Base-by-base conservation (phyloP, 2,113 vertebrate genomes). In the Eulemur macaco region DNA sequence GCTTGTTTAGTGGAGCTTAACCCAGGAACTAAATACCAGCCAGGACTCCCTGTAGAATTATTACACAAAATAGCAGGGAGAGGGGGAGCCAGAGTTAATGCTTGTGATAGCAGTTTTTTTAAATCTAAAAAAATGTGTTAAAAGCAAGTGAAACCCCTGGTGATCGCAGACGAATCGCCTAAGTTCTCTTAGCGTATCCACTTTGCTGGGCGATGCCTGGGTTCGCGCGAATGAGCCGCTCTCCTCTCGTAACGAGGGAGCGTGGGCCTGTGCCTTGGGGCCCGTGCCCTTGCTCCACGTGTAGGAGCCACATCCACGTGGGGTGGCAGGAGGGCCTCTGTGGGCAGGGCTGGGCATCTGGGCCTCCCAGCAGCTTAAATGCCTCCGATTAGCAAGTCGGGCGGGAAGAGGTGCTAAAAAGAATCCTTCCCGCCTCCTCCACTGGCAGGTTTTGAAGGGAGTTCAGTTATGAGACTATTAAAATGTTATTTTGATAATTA, bases 401-500 rank as follows among this genome's bases (percentile, higher is more conserved):
- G 98, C 81, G 76, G 96, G 98, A 98, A 98, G 98, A 98, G 98
- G 98, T 98, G 97, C 97, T 98, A 98, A 98, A 96, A 98, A 98
- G 98, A 98, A 98, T 97, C 95, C 97, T 98, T 96, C 94, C 92
- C 84, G 86, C 98, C 98, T 98, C 98, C 98, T 99, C 98, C 0
- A 0, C 98, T 98, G 98, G 98, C 95, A 17, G 98, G 98, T 98
- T 99, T 98, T 97, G 98, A 98, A 99, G 98, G 97, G 98, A 99
- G 98, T 97, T 98, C 97, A 85, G 98, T 99, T 99, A 98, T 98
- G 98, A 99, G 98, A 98, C 99, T 99, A 99, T 99, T 99, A 99
- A 98, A 99, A 98, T 99, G 98, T 98, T 99, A 98, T 99, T 99
- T 98, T 99, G 98, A 98, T 99, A 99, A 99, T 99, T 98, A 99